A percentile compares a stretch with the other conserved stretches of the same genome.
phyloP scores from a whole-genome alignment of 2,797 vertebrate genomes.

The Smutsia gigantea region DNA sequence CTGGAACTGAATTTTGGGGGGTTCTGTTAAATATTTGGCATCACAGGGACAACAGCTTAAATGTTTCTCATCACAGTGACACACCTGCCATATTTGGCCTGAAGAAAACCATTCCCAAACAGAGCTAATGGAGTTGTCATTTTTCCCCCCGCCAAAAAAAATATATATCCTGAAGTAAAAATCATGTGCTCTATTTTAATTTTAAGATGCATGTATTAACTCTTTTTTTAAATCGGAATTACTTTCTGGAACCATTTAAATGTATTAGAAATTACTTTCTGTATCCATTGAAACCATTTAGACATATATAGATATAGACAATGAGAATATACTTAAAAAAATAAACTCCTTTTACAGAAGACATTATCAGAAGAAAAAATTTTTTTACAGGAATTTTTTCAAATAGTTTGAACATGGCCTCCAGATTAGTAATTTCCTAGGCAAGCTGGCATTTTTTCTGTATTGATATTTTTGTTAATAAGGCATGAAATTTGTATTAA shows the following conservation, averaged over 20 bases:
- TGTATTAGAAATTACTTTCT: not conserved
- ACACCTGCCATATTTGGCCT: conserved; percentile 72
- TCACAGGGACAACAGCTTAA: conserved; percentile 47
- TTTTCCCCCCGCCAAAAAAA: conserved; percentile 64
- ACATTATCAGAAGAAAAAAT: not conserved
- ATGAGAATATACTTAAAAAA: not conserved
- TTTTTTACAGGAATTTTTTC: not conserved
- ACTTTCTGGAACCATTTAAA: conserved; percentile 19
- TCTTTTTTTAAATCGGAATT: not conserved
- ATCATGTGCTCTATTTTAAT: conserved; percentile 72
- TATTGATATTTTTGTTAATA: not conserved
- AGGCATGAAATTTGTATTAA: conserved; percentile 29
- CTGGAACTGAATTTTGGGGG: conserved; percentile 54
- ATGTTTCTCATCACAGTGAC: conserved; percentile 53
- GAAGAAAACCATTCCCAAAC: conserved; percentile 53
- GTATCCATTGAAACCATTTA: not conserved
- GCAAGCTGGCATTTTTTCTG: conserved; percentile 4
- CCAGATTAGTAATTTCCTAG: not conserved
- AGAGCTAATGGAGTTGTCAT: conserved; percentile 78
- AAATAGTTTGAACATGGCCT: not conserved
- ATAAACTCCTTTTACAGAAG: not conserved
- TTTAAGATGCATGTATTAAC: not conserved
- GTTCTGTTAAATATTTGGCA: conserved; percentile 75
- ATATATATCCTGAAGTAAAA: conserved; percentile 36
- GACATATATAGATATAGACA: not conserved